Conservation (phyloP, 1,140 invertebrate genomes). For the Papilio xuthus region DNA sequence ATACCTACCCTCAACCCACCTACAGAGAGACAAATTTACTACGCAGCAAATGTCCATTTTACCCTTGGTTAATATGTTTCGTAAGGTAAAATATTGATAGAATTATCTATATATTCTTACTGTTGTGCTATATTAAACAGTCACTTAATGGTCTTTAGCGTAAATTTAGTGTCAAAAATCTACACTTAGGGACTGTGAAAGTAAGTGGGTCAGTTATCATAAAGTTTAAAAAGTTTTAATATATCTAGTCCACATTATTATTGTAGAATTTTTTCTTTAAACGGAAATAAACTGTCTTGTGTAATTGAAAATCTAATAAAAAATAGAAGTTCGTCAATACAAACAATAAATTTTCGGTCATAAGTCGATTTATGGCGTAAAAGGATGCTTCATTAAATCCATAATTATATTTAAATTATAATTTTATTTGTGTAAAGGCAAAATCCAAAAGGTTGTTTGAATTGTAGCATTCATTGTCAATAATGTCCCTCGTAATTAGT, state of each 20-base stretch:
- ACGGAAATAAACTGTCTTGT: no score
- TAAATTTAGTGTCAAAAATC: neutral
- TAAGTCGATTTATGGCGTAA: neutral
- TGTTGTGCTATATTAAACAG: neutral
- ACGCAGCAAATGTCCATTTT: slow-evolving; percentile 13
- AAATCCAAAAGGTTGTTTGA: slow-evolving; percentile 30
- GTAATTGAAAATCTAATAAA: no score
- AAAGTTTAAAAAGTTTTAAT: no score
- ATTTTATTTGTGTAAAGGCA: slow-evolving; percentile 18
- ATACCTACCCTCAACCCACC: slow-evolving; percentile 15
- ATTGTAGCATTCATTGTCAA: slow-evolving; percentile 19
- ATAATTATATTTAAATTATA: slow-evolving; percentile 10
- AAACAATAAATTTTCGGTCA: neutral
- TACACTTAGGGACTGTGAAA: neutral
- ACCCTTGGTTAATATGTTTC: slow-evolving; percentile 13
- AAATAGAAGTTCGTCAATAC: neutral
- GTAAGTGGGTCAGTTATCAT: no score
- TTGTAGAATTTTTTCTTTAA: no score
- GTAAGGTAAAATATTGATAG: neutral
- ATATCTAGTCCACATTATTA: no score
- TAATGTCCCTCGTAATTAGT: slow-evolving; percentile 35
- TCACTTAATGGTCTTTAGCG: neutral
- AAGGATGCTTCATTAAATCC: neutral
- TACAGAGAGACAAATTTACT: slow-evolving; percentile 30
- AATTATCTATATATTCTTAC: neutral